Evolutionary conservation across 2,888 invertebrate species (phyloP), one percentile per base, ranked within the genome.

Genomic region (Amphipyra berbera): DNA sequence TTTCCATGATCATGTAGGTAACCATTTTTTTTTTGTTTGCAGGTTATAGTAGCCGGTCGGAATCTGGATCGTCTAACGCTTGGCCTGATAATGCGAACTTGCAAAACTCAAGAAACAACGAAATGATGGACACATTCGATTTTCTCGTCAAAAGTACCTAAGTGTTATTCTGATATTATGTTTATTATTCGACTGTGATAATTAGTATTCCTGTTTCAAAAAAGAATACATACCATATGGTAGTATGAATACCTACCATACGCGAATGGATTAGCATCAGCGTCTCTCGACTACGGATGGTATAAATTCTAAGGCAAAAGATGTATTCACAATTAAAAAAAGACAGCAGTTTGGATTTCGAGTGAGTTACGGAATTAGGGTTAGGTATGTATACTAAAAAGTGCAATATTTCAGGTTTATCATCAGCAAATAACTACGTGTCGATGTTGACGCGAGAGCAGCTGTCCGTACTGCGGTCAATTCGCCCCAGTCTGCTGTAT

Each of bases 381-480:
- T 21, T 30, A 30, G 0, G 30, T 30, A 30, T 0, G 30, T 21
- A n/a, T n/a, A 21, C 21, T 21, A 21, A 21, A 30, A 30, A 30
- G 30, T 0, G 30, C 6, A 15, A 1, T 35, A 42, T 47, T 37
- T 5, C 73, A 94, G 94, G 91, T 73, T 73, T 94, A 41, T 88
- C 92, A 7, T 90, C 93, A 0, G 94, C 94, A 27, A 92, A 92
- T 82, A 90, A 88, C 83, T 95, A 89, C 82, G 89, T 93, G 64
- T 94, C 94, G 4, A 90, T 90, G 90, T 72, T 95, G 82, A 93
- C 92, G 0, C 88, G 92, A 21, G 94, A 95, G 70, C 94, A 95
- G 75, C 68, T 92, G 65, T 80, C 83, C 0, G 88, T 94, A 68
- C 84, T 95, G 73, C 90, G 92, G 42, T 85, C 89, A 27, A 92